Percentiles rank a stretch among this genome's conserved stretches.
phyloP scores from a whole-genome alignment of 1,140 invertebrate species.

The Drosophila kohkoa region DNA sequence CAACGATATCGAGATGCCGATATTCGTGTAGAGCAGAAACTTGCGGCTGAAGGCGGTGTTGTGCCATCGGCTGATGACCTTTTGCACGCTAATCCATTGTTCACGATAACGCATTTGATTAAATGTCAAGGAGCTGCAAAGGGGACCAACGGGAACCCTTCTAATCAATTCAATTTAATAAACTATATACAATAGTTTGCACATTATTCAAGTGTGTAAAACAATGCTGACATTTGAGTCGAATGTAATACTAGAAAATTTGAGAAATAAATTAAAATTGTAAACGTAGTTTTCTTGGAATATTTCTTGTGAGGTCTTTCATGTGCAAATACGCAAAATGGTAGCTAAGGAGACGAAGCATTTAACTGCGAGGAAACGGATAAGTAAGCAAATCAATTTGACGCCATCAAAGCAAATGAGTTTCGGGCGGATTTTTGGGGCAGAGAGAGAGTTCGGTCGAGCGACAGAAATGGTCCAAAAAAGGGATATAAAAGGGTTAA shows the following conservation, averaged over 20 bases:
- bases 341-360: not conserved
- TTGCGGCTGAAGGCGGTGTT: conserved; percentile 87
- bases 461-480: conserved; percentile 51
- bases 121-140: not conserved
- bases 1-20: conserved; percentile 90
- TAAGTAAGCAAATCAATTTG: conserved; percentile 72
- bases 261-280: not conserved
- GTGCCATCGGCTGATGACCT: conserved; percentile 22
- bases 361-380: conserved; percentile 52
- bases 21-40: conserved; percentile 93
- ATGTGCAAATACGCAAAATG: not conserved
- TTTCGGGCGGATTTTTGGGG: conserved; percentile 62
- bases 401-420: conserved; percentile 72
- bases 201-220: conserved; percentile 6
- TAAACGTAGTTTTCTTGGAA: not conserved
- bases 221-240: not conserved
- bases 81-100: conserved; percentile 21
- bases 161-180: conserved; percentile 17
- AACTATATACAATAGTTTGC: not conserved
- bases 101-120: conserved; percentile 41
- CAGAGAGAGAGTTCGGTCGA: conserved; percentile 46
- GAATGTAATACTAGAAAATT: not conserved
- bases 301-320: not conserved
- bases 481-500: conserved; percentile 51
- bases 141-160: not conserved